Evolutionary conservation across 2,888 invertebrate species (phyloP).

Genomic region (Ceramica pisi): DNA sequence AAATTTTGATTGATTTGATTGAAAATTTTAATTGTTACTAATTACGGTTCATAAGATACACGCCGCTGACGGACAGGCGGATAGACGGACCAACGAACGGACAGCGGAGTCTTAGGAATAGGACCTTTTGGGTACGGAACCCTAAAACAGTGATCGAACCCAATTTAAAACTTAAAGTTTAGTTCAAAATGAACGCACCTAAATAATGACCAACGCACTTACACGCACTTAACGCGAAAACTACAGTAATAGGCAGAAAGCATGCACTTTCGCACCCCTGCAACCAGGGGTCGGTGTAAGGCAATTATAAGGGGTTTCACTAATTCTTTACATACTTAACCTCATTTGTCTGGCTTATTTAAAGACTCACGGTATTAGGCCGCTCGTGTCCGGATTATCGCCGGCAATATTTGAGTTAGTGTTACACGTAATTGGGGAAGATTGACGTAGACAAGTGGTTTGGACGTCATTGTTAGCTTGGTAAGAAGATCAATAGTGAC

Average conservation of each 20-base stretch:
- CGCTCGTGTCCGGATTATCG: conserved; percentile 68
- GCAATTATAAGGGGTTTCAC: conserved; percentile 80
- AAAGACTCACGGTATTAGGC: conserved; percentile 70
- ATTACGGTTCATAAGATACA: too few species aligned
- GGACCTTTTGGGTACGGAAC: too few species aligned
- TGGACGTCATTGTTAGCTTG: conserved; percentile 4
- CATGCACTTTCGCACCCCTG: conserved; percentile 66
- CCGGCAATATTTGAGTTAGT: conserved; percentile 54
- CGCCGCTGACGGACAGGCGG: too few species aligned
- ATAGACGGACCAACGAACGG: too few species aligned
- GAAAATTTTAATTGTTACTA: too few species aligned
- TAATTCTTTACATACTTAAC: conserved; percentile 81
- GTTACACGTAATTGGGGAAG: conserved; percentile 36
- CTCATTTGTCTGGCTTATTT: conserved; percentile 84
- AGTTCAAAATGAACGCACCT: neutral
- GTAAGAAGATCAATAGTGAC: neutral
- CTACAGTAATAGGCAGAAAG: conserved; percentile 68
- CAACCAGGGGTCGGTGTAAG: conserved; percentile 63
- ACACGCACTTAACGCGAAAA: conserved; percentile 65
- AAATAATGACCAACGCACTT: conserved; percentile 25
- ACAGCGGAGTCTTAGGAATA: too few species aligned
- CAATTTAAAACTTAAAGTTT: neutral
- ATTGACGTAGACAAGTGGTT: conserved; percentile 34
- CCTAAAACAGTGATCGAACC: neutral
- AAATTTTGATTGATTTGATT: too few species aligned